These are phyloP conservation scores for Teleopsis dalmanni DNA, from an alignment of 1,140 invertebrate genomes.

Conservation along the genomic window DNA sequence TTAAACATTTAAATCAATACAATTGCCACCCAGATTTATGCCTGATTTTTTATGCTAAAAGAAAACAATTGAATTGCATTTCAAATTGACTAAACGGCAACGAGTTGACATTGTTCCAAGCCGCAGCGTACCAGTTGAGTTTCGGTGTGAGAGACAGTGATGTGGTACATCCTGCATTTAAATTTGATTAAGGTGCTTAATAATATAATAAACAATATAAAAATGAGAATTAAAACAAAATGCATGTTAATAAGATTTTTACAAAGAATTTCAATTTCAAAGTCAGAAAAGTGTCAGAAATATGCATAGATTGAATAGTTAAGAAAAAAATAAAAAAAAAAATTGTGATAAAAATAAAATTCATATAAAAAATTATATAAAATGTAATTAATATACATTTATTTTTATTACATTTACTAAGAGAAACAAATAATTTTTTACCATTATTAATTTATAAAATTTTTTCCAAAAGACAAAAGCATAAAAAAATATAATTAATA, in stretches of 20 bases:
- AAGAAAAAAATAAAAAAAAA: background rate
- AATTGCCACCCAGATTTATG: slow-evolving; percentile 7
- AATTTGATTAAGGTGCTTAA: too few relatives aligned
- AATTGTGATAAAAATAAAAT: background rate
- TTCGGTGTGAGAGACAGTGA: slow-evolving; percentile 4
- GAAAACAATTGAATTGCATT: slow-evolving; percentile 42
- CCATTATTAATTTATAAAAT: background rate
- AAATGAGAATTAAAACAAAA: background rate
- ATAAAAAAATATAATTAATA: background rate
- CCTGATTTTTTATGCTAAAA: background rate
- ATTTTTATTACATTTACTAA: slow-evolving; percentile 4
- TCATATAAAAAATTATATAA: too few relatives aligned
- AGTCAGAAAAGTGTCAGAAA: background rate
- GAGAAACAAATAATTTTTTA: too few relatives aligned
- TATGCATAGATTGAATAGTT: background rate
- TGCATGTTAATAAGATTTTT: background rate
- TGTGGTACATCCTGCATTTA: slow-evolving; percentile 11
- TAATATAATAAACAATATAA: slow-evolving; percentile 1
- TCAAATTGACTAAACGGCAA: slow-evolving; percentile 19
- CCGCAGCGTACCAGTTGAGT: too few relatives aligned
- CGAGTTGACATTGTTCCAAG: too few relatives aligned
- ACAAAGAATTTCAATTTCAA: background rate
- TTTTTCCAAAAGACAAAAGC: background rate
- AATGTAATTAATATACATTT: too few relatives aligned
- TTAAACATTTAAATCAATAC: slow-evolving; percentile 7